These are phyloP conservation scores for Corydoras maculifer DNA, from an alignment of 2,113 vertebrate genomes.

Conservation along the genomic window DNA sequence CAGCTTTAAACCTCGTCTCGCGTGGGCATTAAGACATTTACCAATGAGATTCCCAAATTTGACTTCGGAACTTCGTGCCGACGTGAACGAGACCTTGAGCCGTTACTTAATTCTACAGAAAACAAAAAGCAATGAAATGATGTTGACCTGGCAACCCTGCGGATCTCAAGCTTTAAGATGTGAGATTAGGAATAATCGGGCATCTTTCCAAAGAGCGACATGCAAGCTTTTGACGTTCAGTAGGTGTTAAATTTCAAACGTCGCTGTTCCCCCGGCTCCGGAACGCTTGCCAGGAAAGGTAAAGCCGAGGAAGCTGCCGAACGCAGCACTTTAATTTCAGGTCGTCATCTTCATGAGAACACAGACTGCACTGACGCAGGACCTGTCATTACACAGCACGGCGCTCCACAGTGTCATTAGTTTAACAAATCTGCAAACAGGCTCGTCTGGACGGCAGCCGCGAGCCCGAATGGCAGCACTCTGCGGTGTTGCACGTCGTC, in stretches of 20 bases:
- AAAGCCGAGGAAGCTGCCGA: neutral
- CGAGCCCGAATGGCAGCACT: neutral
- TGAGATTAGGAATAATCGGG: neutral
- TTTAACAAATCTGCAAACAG: constrained; percentile 29
- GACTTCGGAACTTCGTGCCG: too few relatives aligned
- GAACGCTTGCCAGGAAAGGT: neutral
- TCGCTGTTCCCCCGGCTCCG: neutral
- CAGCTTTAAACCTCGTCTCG: too few relatives aligned
- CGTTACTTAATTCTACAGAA: too few relatives aligned
- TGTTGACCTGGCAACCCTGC: too few relatives aligned
- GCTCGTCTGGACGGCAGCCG: neutral
- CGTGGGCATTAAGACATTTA: too few relatives aligned
- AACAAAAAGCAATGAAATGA: too few relatives aligned
- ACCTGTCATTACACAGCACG: constrained; percentile 20
- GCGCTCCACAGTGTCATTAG: constrained; percentile 13
- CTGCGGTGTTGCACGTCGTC: neutral
- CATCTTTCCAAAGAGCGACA: neutral
- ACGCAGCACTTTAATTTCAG: neutral
- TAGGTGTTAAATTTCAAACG: neutral
- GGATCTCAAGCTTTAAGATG: neutral
- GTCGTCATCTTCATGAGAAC: constrained; percentile 20
- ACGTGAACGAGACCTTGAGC: too few relatives aligned
- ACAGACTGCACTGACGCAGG: constrained; percentile 1
- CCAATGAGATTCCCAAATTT: too few relatives aligned
- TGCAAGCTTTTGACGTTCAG: neutral